Percentiles rank a stretch among this genome's conserved stretches.
These are phyloP conservation scores for Melinopterus prodromus DNA, from an alignment of 2,888 invertebrate genomes.

Conservation along the genomic window DNA sequence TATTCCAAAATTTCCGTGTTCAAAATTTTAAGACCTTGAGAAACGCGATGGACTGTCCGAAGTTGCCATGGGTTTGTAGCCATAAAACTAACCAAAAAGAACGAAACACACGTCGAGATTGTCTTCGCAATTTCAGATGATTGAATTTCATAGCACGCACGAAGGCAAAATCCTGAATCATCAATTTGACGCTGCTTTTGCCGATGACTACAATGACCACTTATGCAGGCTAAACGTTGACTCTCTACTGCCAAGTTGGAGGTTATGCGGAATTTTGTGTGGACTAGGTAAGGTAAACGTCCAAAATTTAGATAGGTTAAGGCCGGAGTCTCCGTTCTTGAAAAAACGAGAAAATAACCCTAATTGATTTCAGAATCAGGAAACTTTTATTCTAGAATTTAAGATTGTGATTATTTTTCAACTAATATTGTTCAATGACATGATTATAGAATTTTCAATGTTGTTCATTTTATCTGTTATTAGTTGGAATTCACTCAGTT, in stretches of 20 bases:
- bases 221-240: constrained; percentile 60
- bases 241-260: constrained; percentile 61
- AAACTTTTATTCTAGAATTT: too few relatives aligned
- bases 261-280: constrained; percentile 66
- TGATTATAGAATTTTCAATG: too few relatives aligned
- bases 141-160: constrained; percentile 55
- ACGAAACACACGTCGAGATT: too few relatives aligned
- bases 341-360: too few relatives aligned
- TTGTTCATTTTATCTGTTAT: too few relatives aligned
- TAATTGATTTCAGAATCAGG: too few relatives aligned
- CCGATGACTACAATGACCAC: constrained; percentile 63
- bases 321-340: too few relatives aligned
- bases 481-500: too few relatives aligned
- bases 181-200: constrained; percentile 63
- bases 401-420: too few relatives aligned
- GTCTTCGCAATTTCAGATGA: constrained; percentile 49
- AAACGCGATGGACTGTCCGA: constrained; percentile 48
- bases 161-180: constrained; percentile 60
- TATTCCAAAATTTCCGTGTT: background rate
- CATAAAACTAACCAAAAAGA: background rate
- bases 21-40: constrained; percentile 15
- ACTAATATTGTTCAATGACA: too few relatives aligned
- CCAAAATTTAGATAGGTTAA: too few relatives aligned
- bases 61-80: constrained; percentile 53
- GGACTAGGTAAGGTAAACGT: constrained; percentile 60